Conservation (phyloP, 1,140 invertebrate genomes). For the Diorhabda sublineata region DNA sequence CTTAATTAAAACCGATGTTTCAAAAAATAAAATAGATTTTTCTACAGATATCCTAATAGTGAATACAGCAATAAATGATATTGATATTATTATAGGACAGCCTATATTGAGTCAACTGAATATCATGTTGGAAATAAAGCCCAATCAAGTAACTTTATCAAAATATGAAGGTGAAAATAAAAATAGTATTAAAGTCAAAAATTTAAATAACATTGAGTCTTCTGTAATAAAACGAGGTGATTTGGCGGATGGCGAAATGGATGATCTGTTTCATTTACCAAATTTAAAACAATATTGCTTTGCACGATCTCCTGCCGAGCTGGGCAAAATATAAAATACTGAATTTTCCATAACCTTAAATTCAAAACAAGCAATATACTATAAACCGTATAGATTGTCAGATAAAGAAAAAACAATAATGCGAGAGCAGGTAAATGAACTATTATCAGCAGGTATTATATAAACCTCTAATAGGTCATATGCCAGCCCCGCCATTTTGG, state of each 20-base stretch:
- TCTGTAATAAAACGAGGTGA: no score
- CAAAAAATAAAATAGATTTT: no score
- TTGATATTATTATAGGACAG: no score
- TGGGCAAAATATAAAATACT: not conserved
- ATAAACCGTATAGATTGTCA: constrained; percentile 1
- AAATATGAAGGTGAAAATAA: not conserved
- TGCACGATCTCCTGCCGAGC: not conserved
- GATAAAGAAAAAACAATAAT: not conserved
- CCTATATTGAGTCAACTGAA: no score
- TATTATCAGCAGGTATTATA: not conserved
- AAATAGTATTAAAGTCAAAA: no score
- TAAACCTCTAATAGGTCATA: not conserved
- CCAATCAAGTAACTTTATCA: not conserved
- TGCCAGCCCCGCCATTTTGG: not conserved
- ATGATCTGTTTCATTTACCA: no score
- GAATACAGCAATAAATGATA: no score
- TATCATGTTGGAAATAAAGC: not conserved
- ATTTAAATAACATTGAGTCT: no score
- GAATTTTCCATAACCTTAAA: not conserved
- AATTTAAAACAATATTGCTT: no score
- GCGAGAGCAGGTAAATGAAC: not conserved
- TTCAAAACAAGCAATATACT: constrained; percentile 1
- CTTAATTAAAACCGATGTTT: no score
- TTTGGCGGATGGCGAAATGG: no score
- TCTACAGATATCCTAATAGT: no score